Base-by-base conservation (phyloP, 2,888 invertebrate species). In the Drosophila planitibia region DNA sequence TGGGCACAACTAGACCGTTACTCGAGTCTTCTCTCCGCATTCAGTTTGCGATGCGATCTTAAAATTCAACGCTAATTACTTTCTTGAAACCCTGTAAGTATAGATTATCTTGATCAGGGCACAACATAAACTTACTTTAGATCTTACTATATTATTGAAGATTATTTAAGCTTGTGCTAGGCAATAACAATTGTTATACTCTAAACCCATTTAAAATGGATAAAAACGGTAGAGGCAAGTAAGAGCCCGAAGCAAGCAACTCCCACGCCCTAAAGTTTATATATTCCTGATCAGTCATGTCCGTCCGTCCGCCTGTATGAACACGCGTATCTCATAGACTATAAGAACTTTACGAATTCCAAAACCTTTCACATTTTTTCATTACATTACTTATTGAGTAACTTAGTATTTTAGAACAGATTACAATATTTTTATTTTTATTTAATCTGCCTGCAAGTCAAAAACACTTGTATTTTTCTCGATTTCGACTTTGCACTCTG, bases 401-500 rank as follows among this genome's bases (percentile, higher is more conserved):
- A 12, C n/a, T n/a, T 30, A 2, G 4, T 16, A 19, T 44, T 44
- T 44, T 44, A 14, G 44, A 12, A 14, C 22, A 14, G 5, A 44
- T 44, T 44, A 44, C 3, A 44, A 22, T 37, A 16, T 30, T 14
- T 22, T 10, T 37, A 25, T 5, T 35, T 6, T n/a, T 4, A 22
- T 37, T 47, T 19, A 58, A 14, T 49, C 30, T 37, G 3, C 2
- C 2, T 28, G 30, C 39, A 28, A 1, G 33, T 25, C 12, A 28
- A 35, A n/a, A n/a, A 52, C 19, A 37, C 19, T 9, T 47, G 25
- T 37, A 19, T 28, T 33, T 44, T 44, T 22, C 33, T 30, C 35
- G 28, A 12, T 39, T 10, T 76, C 73, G 81, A 88, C 84, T 81
- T 85, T 83, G 89, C 52, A 81, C 89, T 74, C 67, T 72, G 67